phyloP scores from a whole-genome alignment of 1,140 invertebrate species.

The Andrena cerasifolii region DNA sequence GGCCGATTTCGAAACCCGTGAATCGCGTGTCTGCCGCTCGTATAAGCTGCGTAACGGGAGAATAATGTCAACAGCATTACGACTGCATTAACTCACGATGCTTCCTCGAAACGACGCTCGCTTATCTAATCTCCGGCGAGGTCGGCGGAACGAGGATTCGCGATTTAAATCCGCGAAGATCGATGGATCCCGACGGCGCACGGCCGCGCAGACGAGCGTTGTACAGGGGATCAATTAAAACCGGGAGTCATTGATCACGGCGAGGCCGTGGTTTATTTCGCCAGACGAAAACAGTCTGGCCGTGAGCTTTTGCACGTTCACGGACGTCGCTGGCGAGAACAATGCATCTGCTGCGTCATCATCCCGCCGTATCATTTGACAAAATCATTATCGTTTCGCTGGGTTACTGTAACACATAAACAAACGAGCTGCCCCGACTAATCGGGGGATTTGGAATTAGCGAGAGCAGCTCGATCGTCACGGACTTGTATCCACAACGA shows the following conservation, averaged over 20 bases:
- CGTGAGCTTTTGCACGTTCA: constrained; percentile 1
- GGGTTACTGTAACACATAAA: constrained; percentile 47
- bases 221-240: constrained; percentile 45
- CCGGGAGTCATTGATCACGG: constrained; percentile 56
- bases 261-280: constrained; percentile 39
- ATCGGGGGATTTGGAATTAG: constrained; percentile 6
- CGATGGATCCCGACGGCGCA: constrained; percentile 46
- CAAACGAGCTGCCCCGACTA: constrained; percentile 15
- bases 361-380: not conserved
- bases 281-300: constrained; percentile 41
- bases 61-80: constrained; percentile 31
- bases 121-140: constrained; percentile 57
- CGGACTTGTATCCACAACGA: no score
- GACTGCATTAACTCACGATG: constrained; percentile 9
- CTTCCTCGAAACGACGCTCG: constrained; percentile 27
- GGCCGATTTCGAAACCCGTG: constrained; percentile 26
- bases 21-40: not conserved
- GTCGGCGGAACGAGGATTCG: not conserved
- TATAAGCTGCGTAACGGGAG: not conserved
- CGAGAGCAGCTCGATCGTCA: not conserved
- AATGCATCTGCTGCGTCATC: constrained; percentile 39
- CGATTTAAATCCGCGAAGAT: constrained; percentile 68
- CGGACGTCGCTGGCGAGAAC: constrained; percentile 3
- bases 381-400: constrained; percentile 11
- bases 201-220: constrained; percentile 12